A percentile compares a stretch with the other conserved stretches of the same genome.
Conservation (phyloP, 2,113 vertebrate species). For the Neotragus pygmaeus region DNA sequence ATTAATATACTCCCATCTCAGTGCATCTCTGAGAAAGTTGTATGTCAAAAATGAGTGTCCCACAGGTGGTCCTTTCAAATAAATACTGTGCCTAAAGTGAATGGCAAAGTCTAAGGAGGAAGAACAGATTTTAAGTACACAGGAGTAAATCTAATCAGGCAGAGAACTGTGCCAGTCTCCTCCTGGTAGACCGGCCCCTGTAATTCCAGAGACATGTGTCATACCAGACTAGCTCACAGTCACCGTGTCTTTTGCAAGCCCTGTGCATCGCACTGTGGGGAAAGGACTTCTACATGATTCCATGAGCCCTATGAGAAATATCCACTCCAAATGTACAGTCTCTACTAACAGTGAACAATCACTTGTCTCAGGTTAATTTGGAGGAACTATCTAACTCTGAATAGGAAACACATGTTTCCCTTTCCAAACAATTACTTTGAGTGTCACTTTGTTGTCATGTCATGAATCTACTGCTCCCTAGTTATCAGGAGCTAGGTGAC, state of each 20-base stretch:
- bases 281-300: not conserved
- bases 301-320: not conserved
- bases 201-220: not conserved
- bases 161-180: not conserved
- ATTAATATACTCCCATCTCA: not conserved
- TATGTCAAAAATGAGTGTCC: not conserved
- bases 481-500: not conserved
- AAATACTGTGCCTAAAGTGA: not conserved
- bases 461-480: not conserved
- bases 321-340: not conserved
- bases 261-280: not conserved
- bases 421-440: not conserved
- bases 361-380: not conserved
- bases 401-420: not conserved
- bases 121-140: not conserved
- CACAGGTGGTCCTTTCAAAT: not conserved
- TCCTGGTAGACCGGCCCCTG: not conserved
- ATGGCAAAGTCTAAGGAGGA: not conserved
- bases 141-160: not conserved
- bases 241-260: not conserved
- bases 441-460: not conserved
- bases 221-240: not conserved
- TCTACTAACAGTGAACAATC: not conserved
- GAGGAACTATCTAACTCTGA: not conserved
- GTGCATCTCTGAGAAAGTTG: not conserved